phyloP scores from a whole-genome alignment of 2,113 vertebrate species.

The Corydoras sp. region DNA sequence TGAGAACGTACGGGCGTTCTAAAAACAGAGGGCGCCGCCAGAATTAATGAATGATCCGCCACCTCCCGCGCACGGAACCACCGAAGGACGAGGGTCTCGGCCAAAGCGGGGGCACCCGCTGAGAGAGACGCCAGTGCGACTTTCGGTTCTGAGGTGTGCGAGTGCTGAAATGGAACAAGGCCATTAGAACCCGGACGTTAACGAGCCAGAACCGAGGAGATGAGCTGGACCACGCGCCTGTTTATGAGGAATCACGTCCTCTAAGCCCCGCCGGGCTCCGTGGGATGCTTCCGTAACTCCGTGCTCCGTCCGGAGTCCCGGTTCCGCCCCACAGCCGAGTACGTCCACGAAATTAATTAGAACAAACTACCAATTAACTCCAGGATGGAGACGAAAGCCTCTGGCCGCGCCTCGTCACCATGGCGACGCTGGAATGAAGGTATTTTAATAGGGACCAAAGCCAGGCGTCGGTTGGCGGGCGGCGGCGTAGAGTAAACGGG shows the following conservation, averaged over 20 bases:
- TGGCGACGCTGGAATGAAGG: too few relatives aligned
- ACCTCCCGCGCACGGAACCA: neutral
- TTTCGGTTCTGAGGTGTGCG: neutral
- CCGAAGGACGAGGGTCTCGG: slow-evolving; percentile 20
- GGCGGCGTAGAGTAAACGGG: too few relatives aligned
- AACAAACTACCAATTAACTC: too few relatives aligned
- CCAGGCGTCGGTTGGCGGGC: too few relatives aligned
- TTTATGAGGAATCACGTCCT: neutral
- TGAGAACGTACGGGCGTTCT: neutral
- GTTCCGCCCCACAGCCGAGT: neutral
- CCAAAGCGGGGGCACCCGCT: slow-evolving; percentile 4
- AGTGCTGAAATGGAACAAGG: neutral
- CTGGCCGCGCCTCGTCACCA: too few relatives aligned
- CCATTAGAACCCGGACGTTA: neutral
- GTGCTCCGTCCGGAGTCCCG: neutral
- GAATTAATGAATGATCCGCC: slow-evolving; percentile 28
- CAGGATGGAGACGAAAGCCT: too few relatives aligned
- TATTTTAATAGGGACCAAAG: too few relatives aligned
- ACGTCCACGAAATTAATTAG: neutral
- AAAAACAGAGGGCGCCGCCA: slow-evolving; percentile 2
- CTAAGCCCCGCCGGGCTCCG: slow-evolving; percentile 1
- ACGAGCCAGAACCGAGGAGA: neutral
- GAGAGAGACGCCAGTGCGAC: slow-evolving; percentile 23
- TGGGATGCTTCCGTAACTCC: neutral
- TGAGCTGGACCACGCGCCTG: neutral